Evolutionary conservation across 2,797 vertebrate genomes (phyloP).

Genomic region (Eulemur albifrons): DNA sequence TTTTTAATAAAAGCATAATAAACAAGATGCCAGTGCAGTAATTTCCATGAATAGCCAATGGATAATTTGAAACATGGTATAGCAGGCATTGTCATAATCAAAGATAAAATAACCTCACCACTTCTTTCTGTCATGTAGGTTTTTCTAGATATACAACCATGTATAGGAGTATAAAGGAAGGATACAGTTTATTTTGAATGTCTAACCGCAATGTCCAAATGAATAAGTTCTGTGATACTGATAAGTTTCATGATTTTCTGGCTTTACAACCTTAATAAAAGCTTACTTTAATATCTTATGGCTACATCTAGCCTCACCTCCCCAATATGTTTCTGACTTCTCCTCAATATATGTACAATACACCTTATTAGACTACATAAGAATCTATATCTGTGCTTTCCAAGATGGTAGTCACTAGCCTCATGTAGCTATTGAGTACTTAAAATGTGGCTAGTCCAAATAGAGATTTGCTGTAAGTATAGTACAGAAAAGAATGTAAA

Average conservation of each 20-base stretch:
- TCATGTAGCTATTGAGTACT: not conserved
- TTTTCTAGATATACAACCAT: conserved; percentile 16
- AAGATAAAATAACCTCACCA: conserved; percentile 14
- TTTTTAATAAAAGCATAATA: conserved; percentile 24
- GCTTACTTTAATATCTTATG: conserved; percentile 10
- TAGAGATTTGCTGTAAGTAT: not conserved
- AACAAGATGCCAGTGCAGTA: conserved; percentile 1
- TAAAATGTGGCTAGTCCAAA: not conserved
- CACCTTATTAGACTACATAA: not conserved
- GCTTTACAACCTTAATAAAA: conserved; percentile 17
- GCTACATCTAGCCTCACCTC: not conserved
- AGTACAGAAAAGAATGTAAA: not conserved
- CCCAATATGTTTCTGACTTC: not conserved
- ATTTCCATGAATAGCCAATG: not conserved
- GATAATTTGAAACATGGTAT: not conserved
- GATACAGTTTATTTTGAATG: conserved; percentile 38
- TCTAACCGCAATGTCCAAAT: not conserved
- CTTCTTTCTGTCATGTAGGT: conserved; percentile 38
- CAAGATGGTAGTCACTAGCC: not conserved
- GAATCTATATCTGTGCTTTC: not conserved
- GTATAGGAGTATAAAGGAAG: conserved; percentile 8
- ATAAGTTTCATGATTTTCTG: conserved; percentile 24
- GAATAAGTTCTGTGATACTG: conserved; percentile 19
- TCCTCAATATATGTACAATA: not conserved
- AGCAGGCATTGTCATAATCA: conserved; percentile 27